phyloP scores from a whole-genome alignment of 2,113 vertebrate genomes.

The Sceloporus tristichus region DNA sequence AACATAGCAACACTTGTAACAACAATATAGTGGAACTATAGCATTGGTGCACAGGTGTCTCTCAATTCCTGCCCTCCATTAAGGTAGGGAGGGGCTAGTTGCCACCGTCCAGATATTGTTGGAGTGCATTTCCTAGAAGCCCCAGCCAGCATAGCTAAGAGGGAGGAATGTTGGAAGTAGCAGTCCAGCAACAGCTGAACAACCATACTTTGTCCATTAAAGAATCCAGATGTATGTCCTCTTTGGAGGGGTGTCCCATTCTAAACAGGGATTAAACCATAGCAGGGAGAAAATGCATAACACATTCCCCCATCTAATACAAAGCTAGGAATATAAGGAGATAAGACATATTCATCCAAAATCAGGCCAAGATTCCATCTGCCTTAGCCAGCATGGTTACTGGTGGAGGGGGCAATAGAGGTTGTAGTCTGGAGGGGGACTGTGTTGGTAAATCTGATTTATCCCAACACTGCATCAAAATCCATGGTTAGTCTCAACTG shows the following conservation, averaged over 20 bases:
- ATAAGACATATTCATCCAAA: background rate
- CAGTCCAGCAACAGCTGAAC: no score
- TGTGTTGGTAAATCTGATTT: background rate
- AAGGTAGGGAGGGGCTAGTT: no score
- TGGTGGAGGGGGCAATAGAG: background rate
- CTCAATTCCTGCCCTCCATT: no score
- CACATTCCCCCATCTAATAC: no score
- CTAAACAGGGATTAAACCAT: background rate
- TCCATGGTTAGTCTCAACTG: no score
- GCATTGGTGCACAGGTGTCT: background rate
- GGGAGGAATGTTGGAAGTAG: background rate
- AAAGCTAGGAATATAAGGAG: background rate
- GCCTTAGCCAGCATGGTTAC: background rate
- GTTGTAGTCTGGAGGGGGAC: background rate
- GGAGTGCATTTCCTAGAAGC: no score
- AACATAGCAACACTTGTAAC: background rate
- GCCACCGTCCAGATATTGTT: no score
- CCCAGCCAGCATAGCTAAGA: background rate
- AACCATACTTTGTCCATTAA: background rate
- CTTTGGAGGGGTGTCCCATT: background rate
- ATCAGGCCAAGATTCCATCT: background rate
- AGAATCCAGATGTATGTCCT: background rate
- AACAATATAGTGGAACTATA: background rate
- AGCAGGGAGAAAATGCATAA: background rate
- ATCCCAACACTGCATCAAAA: background rate